A percentile compares a stretch with the other conserved stretches of the same genome.
Evolutionary conservation across 2,797 vertebrate genomes (phyloP).

Genomic region (Synaphobranchus kaupii): DNA sequence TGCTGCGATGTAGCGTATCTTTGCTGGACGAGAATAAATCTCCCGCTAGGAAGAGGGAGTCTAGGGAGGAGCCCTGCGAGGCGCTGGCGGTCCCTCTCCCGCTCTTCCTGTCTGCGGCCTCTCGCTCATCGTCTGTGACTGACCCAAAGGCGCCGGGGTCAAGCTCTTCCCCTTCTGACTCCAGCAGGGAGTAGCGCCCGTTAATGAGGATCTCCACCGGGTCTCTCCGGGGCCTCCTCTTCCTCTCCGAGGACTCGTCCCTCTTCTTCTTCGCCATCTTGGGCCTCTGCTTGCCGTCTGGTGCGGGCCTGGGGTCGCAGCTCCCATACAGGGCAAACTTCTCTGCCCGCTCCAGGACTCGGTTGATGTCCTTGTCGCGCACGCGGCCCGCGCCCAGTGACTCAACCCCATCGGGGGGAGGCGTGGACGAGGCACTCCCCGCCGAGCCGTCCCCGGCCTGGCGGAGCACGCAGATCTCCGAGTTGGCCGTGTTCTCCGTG

Average conservation of each 20-base stretch:
- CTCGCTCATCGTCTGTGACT: constrained; percentile 58
- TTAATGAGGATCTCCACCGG: constrained; percentile 63
- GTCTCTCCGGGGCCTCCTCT: constrained; percentile 49
- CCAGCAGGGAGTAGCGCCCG: constrained; percentile 55
- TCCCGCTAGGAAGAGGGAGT: constrained; percentile 82
- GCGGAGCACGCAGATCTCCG: constrained; percentile 75
- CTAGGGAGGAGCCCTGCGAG: constrained; percentile 85
- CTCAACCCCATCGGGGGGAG: constrained; percentile 25
- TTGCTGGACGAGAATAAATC: constrained; percentile 77
- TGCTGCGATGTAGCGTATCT: constrained; percentile 79
- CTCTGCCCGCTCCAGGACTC: constrained; percentile 52
- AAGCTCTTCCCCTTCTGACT: constrained; percentile 60
- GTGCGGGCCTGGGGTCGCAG: constrained; percentile 39
- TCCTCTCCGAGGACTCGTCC: constrained; percentile 50
- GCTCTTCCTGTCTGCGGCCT: constrained; percentile 48
- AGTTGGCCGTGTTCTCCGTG: constrained; percentile 77
- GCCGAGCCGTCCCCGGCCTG: constrained; percentile 43
- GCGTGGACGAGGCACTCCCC: constrained; percentile 34
- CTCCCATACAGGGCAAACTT: constrained; percentile 45
- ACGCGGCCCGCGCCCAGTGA: constrained; percentile 40
- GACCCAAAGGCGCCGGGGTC: constrained; percentile 58
- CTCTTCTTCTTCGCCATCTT: constrained; percentile 53
- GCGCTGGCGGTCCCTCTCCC: constrained; percentile 63
- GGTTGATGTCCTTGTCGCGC: constrained; percentile 53
- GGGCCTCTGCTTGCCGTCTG: constrained; percentile 41